Percentiles rank a stretch among this genome's conserved stretches.
Conservation (phyloP, 2,888 invertebrate species). For the Rugalucina vietnamica region DNA sequence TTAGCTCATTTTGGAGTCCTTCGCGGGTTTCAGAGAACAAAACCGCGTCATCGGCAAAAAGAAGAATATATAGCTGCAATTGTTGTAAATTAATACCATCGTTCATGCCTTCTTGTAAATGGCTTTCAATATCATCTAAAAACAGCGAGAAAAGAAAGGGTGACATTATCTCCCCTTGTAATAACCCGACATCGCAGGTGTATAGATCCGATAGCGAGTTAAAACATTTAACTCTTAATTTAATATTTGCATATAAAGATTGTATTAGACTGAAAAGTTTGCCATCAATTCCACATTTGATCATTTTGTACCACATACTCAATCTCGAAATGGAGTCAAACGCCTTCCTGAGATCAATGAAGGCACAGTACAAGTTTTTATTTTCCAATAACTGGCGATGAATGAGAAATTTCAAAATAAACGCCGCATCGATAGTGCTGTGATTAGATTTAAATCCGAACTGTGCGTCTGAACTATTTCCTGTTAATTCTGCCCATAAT, state of each 20-base stretch:
- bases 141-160: neutral
- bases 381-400: neutral
- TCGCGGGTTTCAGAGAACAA: neutral
- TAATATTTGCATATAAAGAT: neutral
- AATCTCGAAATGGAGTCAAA: neutral
- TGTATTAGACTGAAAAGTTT: neutral
- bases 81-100: neutral
- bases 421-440: neutral
- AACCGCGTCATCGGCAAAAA: conserved; percentile 3
- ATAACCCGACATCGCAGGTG: neutral
- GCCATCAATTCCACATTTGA: neutral
- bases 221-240: neutral
- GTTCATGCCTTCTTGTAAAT: neutral
- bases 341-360: neutral
- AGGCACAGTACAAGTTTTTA: neutral
- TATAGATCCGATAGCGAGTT: neutral
- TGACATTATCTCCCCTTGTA: neutral
- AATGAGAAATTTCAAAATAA: neutral
- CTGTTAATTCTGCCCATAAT: neutral
- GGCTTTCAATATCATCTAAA: neutral
- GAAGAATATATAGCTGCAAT: neutral
- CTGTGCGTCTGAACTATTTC: neutral
- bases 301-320: neutral
- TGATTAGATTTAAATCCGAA: neutral
- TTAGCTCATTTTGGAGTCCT: neutral